These are phyloP conservation scores for Pagrus major DNA, from an alignment of 2,113 vertebrate species.

Conservation along the genomic window DNA sequence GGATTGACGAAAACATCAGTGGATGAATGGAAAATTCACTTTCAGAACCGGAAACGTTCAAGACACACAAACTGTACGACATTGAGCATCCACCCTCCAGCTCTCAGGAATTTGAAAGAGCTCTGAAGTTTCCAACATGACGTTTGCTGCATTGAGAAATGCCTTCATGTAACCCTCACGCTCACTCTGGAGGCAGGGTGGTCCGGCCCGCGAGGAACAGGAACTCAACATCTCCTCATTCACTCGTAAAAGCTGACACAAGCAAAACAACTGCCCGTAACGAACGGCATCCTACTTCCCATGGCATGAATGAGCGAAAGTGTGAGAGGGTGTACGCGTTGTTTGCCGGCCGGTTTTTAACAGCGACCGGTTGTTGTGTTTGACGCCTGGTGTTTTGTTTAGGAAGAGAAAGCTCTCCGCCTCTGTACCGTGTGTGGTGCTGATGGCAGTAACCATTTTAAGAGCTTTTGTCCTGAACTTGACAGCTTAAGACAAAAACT, in stretches of 20 bases:
- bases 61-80: no score
- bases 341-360: constrained; percentile 53
- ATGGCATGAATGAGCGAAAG: constrained; percentile 59
- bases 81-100: no score
- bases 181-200: constrained; percentile 48
- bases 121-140: no score
- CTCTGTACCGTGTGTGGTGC: constrained; percentile 13
- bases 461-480: constrained; percentile 63
- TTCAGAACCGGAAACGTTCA: no score
- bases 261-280: constrained; percentile 66
- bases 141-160: background rate
- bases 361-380: constrained; percentile 59
- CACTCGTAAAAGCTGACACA: constrained; percentile 61
- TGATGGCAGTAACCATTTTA: constrained; percentile 36
- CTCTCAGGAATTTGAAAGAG: no score
- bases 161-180: background rate
- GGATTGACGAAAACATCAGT: no score
- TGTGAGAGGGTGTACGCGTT: constrained; percentile 34
- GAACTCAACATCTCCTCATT: constrained; percentile 59
- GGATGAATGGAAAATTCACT: no score
- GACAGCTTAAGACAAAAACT: constrained; percentile 31
- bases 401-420: constrained; percentile 68
- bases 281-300: constrained; percentile 70
- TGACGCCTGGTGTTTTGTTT: constrained; percentile 63
- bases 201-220: constrained; percentile 57